phyloP scores from a whole-genome alignment of 1,140 invertebrate species.

The Aphaenogaster floridana region DNA sequence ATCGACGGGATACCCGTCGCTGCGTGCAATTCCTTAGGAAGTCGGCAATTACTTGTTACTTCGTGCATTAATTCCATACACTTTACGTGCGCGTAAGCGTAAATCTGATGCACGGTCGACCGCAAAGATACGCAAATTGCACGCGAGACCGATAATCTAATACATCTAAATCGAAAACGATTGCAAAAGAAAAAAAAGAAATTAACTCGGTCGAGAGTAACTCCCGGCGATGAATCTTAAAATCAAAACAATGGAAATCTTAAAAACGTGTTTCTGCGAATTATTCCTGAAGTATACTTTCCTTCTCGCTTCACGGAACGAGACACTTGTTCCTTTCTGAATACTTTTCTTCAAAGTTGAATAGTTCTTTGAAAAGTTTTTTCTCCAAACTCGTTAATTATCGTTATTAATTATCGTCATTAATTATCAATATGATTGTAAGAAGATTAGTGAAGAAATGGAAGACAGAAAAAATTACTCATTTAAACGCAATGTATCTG shows the following conservation, averaged over 20 bases:
- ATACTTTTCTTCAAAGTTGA: not conserved
- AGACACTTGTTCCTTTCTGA: not conserved
- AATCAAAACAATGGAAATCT: not conserved
- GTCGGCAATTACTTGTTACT: conserved; percentile 53
- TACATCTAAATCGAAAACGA: conserved; percentile 9
- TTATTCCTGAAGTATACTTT: not conserved
- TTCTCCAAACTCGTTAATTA: not conserved
- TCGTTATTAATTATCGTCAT: not conserved
- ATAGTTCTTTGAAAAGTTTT: not conserved
- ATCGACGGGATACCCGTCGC: not conserved
- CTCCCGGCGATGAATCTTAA: not conserved
- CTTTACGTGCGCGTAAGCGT: conserved; percentile 55
- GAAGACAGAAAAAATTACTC: not conserved
- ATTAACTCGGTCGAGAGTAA: not conserved
- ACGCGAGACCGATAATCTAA: conserved; percentile 18
- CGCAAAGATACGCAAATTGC: conserved; percentile 4
- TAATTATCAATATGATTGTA: not conserved
- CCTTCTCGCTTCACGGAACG: not conserved
- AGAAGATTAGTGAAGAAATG: not conserved
- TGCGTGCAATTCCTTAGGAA: conserved; percentile 52
- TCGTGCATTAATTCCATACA: conserved; percentile 54
- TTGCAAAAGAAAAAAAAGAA: not conserved
- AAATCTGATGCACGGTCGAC: conserved; percentile 49
- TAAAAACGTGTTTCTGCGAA: not conserved
- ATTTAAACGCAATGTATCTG: not conserved